A percentile compares a stretch with the other conserved stretches of the same genome.
Conservation (phyloP, 53 echinoderm and acorn worm genomes). For the Echinometra lucunter region DNA sequence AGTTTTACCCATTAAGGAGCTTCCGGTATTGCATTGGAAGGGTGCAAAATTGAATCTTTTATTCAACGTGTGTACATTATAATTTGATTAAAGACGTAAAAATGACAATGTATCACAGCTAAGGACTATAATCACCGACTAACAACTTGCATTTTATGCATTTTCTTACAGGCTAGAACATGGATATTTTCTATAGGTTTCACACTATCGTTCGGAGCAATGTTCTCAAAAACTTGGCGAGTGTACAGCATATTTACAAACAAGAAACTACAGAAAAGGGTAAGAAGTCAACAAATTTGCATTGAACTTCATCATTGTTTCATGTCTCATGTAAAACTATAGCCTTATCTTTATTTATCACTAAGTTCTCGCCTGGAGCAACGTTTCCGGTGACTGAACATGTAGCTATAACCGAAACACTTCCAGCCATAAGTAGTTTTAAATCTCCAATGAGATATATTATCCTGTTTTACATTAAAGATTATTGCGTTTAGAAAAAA, state of each 20-base stretch:
- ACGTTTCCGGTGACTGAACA: neutral
- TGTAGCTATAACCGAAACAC: neutral
- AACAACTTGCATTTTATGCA: neutral
- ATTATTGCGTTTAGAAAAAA: neutral
- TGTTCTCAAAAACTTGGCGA: slow-evolving; percentile 99
- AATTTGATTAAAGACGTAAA: neutral
- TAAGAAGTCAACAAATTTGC: slow-evolving; percentile 60
- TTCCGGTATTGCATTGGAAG: no score
- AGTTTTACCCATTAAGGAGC: no score
- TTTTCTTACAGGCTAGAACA: slow-evolving; percentile 78
- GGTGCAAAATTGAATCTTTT: no score
- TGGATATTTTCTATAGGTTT: slow-evolving; percentile 97
- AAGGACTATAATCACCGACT: neutral
- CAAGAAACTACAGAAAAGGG: slow-evolving; percentile 99
- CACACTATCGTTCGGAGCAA: slow-evolving; percentile 96
- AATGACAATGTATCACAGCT: neutral
- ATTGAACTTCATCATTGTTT: neutral
- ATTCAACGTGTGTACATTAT: no score
- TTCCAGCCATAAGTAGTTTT: neutral
- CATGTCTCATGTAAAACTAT: neutral
- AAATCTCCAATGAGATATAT: neutral
- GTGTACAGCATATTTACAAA: slow-evolving; percentile 99
- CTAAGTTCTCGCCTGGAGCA: neutral
- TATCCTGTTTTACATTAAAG: neutral
- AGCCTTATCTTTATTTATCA: neutral